Conservation (phyloP, 2,888 invertebrate genomes). For the Drosophila hawaiiensis region DNA sequence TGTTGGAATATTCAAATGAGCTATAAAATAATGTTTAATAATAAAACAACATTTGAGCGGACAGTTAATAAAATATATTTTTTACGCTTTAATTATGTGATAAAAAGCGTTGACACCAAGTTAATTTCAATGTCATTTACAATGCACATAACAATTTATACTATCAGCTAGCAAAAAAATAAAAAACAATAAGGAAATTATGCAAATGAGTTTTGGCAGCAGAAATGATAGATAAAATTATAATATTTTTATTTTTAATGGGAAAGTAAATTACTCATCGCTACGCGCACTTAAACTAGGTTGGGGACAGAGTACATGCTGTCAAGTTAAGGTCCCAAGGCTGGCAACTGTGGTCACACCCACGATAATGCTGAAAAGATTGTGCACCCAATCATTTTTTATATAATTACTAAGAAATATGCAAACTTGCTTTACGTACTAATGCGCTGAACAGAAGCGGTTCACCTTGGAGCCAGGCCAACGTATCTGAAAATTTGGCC, state of each 20-base stretch:
- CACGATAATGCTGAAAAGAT: conserved; percentile 22
- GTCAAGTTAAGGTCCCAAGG: conserved; percentile 33
- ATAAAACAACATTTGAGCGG: conserved; percentile 29
- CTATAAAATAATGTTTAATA: conserved; percentile 23
- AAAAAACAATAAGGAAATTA: conserved; percentile 5
- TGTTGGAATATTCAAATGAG: conserved; percentile 47
- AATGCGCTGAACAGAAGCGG: conserved; percentile 35
- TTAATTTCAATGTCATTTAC: conserved; percentile 51
- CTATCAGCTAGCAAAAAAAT: conserved; percentile 21
- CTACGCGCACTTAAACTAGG: neutral
- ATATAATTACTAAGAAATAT: conserved; percentile 10
- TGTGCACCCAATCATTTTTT: conserved; percentile 27
- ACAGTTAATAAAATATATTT: conserved; percentile 34
- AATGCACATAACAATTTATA: conserved; percentile 42
- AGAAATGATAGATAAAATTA: conserved; percentile 19
- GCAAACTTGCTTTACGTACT: conserved; percentile 20
- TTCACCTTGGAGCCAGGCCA: conserved; percentile 44
- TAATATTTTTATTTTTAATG: conserved; percentile 11
- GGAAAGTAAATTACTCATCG: conserved; percentile 15
- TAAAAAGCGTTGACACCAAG: neutral
- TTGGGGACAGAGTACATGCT: neutral
- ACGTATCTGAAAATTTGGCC: conserved; percentile 11
- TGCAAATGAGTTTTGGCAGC: conserved; percentile 48
- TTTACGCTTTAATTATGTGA: conserved; percentile 39
- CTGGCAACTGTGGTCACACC: conserved; percentile 22